Percentiles rank a stretch among this genome's conserved stretches.
Conservation (phyloP, 2,888 invertebrate genomes). For the Yponomeuta sedellus region DNA sequence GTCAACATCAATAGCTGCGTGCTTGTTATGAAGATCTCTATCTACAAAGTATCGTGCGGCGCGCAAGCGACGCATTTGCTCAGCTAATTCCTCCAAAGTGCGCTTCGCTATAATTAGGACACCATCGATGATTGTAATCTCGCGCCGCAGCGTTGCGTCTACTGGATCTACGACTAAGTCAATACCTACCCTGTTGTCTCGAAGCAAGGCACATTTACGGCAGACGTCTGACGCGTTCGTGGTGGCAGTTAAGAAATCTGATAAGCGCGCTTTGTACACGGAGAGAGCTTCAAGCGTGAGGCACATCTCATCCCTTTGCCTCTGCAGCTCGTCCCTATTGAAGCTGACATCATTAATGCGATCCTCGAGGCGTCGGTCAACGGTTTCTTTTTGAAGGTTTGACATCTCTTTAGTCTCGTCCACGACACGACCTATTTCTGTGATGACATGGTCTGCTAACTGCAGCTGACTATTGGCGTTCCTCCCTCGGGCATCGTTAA, state of each 20-base stretch:
- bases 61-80: conserved; percentile 83
- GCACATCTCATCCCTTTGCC: conserved; percentile 84
- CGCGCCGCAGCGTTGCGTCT: conserved; percentile 82
- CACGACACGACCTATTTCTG: conserved; percentile 78
- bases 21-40: conserved; percentile 83
- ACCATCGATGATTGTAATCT: conserved; percentile 80
- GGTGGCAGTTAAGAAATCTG: conserved; percentile 84
- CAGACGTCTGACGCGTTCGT: conserved; percentile 76
- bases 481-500: conserved; percentile 74
- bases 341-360: conserved; percentile 89
- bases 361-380: conserved; percentile 85
- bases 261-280: conserved; percentile 84
- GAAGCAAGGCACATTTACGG: conserved; percentile 80
- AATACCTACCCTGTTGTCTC: conserved; percentile 81
- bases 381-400: conserved; percentile 84
- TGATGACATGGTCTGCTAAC: conserved; percentile 85
- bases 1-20: conserved; percentile 81
- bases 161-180: conserved; percentile 83
- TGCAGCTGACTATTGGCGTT: conserved; percentile 88
- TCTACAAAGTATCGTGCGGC: conserved; percentile 84
- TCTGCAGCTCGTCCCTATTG: conserved; percentile 84
- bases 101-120: conserved; percentile 71
- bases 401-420: conserved; percentile 84
- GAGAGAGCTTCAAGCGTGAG: conserved; percentile 87
- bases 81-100: conserved; percentile 80